These are phyloP conservation scores for Oncorhynchus gorbuscha DNA, from an alignment of 2,113 vertebrate species.

Conservation along the genomic window DNA sequence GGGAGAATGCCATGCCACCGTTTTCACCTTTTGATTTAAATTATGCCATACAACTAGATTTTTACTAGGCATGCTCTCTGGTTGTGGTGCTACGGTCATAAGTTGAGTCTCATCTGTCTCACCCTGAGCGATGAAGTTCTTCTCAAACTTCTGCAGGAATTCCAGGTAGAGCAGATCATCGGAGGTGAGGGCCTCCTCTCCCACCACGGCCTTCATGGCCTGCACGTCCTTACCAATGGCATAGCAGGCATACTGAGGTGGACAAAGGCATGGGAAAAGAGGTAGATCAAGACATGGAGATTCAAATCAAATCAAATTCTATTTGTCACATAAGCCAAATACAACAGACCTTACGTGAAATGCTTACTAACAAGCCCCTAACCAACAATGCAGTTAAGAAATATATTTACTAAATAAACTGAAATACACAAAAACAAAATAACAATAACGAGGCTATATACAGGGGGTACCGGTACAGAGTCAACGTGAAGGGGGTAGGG, in stretches of 20 bases:
- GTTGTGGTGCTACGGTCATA: neutral
- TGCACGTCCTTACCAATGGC: constrained; percentile 82
- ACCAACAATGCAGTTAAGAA: too few relatives aligned
- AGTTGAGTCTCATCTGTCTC: constrained; percentile 20
- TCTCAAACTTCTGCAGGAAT: constrained; percentile 83
- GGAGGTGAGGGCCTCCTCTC: constrained; percentile 79
- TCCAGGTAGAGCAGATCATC: constrained; percentile 81
- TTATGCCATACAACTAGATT: too few relatives aligned
- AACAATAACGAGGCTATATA: too few relatives aligned
- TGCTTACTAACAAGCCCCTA: too few relatives aligned
- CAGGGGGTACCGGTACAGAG: too few relatives aligned
- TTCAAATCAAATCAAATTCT: too few relatives aligned
- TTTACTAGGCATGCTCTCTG: neutral
- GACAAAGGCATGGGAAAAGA: neutral
- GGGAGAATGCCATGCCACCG: neutral
- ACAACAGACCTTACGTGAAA: too few relatives aligned
- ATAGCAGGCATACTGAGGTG: constrained; percentile 77
- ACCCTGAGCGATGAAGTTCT: constrained; percentile 83
- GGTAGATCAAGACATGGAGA: neutral
- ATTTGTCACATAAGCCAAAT: too few relatives aligned
- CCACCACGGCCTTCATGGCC: constrained; percentile 83
- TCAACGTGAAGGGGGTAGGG: too few relatives aligned
- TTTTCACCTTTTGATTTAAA: too few relatives aligned
- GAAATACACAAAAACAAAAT: too few relatives aligned
- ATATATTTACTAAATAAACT: too few relatives aligned